A percentile compares a stretch with the other conserved stretches of the same genome.
phyloP scores from a whole-genome alignment of 1,140 invertebrate genomes.

The Nephila pilipes region DNA sequence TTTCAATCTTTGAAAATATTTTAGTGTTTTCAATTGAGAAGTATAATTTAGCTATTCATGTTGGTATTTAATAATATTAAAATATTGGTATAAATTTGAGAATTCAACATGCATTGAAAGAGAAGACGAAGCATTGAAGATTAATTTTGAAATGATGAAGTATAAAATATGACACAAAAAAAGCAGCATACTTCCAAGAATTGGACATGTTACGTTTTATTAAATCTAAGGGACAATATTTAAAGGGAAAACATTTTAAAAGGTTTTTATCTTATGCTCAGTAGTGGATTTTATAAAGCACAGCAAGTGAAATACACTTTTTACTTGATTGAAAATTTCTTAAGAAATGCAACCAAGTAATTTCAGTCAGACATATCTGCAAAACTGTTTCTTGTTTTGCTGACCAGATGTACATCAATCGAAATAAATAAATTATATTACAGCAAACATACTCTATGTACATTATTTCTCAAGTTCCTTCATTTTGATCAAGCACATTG shows the following conservation, averaged over 20 bases:
- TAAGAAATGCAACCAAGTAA: constrained; percentile 63
- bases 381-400: constrained; percentile 67
- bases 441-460: constrained; percentile 63
- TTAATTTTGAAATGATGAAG: too few relatives aligned
- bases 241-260: constrained; percentile 73
- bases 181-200: constrained; percentile 47
- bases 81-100: not conserved
- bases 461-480: constrained; percentile 50
- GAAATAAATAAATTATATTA: constrained; percentile 67
- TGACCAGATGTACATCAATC: constrained; percentile 65
- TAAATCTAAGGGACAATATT: constrained; percentile 76
- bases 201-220: constrained; percentile 75
- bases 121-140: not conserved
- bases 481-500: constrained; percentile 41
- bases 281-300: constrained; percentile 76
- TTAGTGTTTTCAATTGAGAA: too few relatives aligned
- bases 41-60: too few relatives aligned
- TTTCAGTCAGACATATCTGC: constrained; percentile 60
- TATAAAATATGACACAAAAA: not conserved
- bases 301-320: constrained; percentile 72
- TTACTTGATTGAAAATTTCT: constrained; percentile 57
- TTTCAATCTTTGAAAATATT: too few relatives aligned
- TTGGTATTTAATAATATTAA: not conserved
- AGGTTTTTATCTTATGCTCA: constrained; percentile 69
- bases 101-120: not conserved